These are phyloP conservation scores for Channa maculata DNA, from an alignment of 2,113 vertebrate genomes.

Conservation along the genomic window DNA sequence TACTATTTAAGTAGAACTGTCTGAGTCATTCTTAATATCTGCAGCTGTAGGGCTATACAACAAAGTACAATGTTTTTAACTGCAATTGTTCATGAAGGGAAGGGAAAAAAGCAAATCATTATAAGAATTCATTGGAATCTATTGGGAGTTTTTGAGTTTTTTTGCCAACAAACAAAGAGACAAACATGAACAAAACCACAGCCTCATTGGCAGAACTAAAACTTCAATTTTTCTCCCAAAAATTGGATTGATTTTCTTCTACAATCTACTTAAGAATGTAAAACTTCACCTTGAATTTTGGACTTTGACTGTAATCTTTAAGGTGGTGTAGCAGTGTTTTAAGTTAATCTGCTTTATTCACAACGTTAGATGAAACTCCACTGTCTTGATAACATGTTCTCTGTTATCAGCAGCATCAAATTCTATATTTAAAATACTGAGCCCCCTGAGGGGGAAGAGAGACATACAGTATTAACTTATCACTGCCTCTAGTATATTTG, in stretches of 20 bases:
- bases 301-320: no score
- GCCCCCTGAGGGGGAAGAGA: no score
- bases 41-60: neutral
- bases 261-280: slow-evolving; percentile 8
- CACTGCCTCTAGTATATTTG: no score
- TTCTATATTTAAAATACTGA: no score
- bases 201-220: neutral
- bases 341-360: no score
- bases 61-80: neutral
- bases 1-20: no score
- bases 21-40: neutral
- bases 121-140: slow-evolving; percentile 20
- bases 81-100: neutral
- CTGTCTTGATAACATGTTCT: no score
- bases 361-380: no score
- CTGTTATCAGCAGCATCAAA: no score
- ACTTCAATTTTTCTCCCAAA: neutral
- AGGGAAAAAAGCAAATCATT: neutral
- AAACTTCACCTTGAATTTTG: neutral
- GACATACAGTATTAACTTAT: no score
- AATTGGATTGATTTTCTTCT: slow-evolving; percentile 18
- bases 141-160: slow-evolving; percentile 16
- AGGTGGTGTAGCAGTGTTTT: no score
- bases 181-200: slow-evolving; percentile 8
- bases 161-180: slow-evolving; percentile 7